phyloP scores from a whole-genome alignment of 2,113 vertebrate species.

The Rhizomys pruinosus region DNA sequence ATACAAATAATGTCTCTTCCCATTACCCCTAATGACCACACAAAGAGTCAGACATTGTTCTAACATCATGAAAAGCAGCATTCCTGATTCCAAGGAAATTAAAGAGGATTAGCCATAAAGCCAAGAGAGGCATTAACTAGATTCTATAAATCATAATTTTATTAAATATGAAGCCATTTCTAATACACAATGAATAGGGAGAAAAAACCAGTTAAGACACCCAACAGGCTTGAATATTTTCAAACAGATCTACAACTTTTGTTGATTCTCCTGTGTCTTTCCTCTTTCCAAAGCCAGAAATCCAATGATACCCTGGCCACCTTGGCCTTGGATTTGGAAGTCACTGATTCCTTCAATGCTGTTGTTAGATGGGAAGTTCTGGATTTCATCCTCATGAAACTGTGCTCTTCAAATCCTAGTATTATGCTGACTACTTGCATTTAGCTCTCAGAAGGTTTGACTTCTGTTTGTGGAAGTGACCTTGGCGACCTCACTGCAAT shows the following conservation, averaged over 20 bases:
- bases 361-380: constrained; percentile 59
- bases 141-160: constrained; percentile 64
- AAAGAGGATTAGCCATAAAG: constrained; percentile 64
- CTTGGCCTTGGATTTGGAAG: constrained; percentile 62
- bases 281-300: constrained; percentile 67
- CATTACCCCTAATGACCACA: constrained; percentile 31
- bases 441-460: constrained; percentile 70
- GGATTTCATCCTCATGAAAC: constrained; percentile 66
- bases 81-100: constrained; percentile 56
- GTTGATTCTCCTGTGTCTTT: constrained; percentile 68
- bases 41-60: constrained; percentile 33
- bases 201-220: constrained; percentile 1
- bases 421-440: constrained; percentile 47
- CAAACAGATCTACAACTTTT: constrained; percentile 67
- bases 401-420: constrained; percentile 67
- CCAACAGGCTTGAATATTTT: constrained; percentile 61
- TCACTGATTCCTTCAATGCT: constrained; percentile 54
- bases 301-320: constrained; percentile 60
- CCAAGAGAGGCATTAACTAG: constrained; percentile 63
- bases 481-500: constrained; percentile 71
- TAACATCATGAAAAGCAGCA: constrained; percentile 65
- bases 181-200: constrained; percentile 41
- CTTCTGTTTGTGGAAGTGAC: constrained; percentile 64
- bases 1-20: constrained; percentile 56
- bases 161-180: constrained; percentile 67